Evolutionary conservation across 2,113 vertebrate genomes (phyloP).

Genomic region (Thymallus thymallus): DNA sequence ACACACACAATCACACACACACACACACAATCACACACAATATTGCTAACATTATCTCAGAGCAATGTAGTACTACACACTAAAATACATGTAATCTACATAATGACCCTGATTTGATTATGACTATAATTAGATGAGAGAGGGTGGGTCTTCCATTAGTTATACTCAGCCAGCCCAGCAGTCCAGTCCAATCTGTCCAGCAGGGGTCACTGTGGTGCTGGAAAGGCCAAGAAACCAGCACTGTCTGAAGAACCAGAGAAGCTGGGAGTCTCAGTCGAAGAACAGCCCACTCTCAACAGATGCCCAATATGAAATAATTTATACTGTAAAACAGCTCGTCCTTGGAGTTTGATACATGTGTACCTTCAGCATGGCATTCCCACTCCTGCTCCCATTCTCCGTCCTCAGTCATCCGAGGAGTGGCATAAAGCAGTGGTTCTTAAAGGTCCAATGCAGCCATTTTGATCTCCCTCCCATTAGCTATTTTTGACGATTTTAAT

Average conservation of each 20-base stretch:
- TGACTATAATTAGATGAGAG: too few species aligned
- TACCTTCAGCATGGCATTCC: not conserved
- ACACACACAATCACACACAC: conserved; percentile 2
- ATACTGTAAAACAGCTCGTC: conserved; percentile 23
- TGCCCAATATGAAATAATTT: conserved; percentile 30
- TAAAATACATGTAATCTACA: too few species aligned
- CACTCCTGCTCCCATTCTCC: too few species aligned
- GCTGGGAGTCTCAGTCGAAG: not conserved
- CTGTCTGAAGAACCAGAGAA: not conserved
- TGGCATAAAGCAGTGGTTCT: too few species aligned
- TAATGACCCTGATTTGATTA: too few species aligned
- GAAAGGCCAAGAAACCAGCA: conserved; percentile 14
- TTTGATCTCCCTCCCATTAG: too few species aligned
- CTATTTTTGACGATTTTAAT: too few species aligned
- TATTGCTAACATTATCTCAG: conserved; percentile 2
- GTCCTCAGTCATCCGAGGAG: too few species aligned
- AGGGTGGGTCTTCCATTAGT: too few species aligned
- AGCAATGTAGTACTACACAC: too few species aligned
- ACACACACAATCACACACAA: not conserved
- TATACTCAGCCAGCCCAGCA: not conserved
- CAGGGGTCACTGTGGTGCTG: conserved; percentile 77
- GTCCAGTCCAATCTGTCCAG: conserved; percentile 59
- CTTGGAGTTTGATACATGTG: not conserved
- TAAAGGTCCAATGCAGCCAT: too few species aligned
- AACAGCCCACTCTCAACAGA: conserved; percentile 21